These are phyloP conservation scores for Urechis unicinctus DNA, from an alignment of 2,888 invertebrate species.

Conservation along the genomic window DNA sequence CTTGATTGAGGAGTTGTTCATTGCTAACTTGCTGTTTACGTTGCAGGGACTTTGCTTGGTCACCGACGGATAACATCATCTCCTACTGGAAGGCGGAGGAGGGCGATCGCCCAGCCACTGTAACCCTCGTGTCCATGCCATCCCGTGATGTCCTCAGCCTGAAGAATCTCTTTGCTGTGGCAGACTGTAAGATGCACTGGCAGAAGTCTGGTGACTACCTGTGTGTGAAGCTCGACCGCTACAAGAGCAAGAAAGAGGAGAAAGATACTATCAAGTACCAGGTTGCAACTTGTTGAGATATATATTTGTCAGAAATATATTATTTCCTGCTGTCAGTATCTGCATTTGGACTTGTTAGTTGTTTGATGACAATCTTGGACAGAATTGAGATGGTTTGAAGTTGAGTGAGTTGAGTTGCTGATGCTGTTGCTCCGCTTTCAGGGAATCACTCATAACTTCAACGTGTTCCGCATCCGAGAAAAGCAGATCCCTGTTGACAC, in stretches of 20 bases:
- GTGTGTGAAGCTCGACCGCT: conserved; percentile 88
- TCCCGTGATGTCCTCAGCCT: conserved; percentile 61
- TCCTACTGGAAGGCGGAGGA: conserved; percentile 99
- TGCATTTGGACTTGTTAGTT: background rate
- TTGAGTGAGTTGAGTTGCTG: background rate
- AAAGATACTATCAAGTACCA: conserved; percentile 57
- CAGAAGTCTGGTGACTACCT: conserved; percentile 96
- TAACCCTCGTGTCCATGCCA: conserved; percentile 86
- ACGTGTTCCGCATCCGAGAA: conserved; percentile 97
- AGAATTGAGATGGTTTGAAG: too few relatives aligned
- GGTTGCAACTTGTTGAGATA: too few relatives aligned
- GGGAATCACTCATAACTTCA: conserved; percentile 97
- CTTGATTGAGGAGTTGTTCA: too few relatives aligned
- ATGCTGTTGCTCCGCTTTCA: conserved; percentile 22
- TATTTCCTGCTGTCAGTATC: too few relatives aligned
- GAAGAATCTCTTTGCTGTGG: conserved; percentile 95
- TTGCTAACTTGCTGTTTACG: too few relatives aligned
- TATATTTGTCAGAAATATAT: background rate
- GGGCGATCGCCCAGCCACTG: conserved; percentile 84
- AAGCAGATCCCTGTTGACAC: conserved; percentile 97
- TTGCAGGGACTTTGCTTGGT: conserved; percentile 88
- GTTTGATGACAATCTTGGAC: background rate
- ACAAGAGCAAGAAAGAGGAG: conserved; percentile 83
- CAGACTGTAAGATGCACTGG: conserved; percentile 98
- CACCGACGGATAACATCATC: conserved; percentile 89